Evolutionary conservation across 2,113 vertebrate genomes (phyloP).

Genomic region (Microcebus lehilahytsara): DNA sequence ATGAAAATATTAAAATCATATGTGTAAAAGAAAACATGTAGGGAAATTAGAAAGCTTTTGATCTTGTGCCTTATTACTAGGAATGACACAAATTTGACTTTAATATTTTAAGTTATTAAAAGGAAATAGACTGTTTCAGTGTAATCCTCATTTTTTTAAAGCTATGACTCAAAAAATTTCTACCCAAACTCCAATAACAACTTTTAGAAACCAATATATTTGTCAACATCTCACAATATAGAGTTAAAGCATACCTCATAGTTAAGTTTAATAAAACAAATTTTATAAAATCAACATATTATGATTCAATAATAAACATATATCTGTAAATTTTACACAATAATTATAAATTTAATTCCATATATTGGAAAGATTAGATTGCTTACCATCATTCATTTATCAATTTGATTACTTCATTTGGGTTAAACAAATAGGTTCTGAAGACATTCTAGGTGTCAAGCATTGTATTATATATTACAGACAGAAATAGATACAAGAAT

Average conservation of each 20-base stretch:
- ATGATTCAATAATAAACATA: not conserved
- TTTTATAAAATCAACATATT: not conserved
- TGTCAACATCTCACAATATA: not conserved
- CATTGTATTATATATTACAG: not conserved
- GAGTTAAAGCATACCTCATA: not conserved
- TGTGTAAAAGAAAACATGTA: not conserved
- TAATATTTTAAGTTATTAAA: not conserved
- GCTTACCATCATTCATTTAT: not conserved
- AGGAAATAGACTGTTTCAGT: not conserved
- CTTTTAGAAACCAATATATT: not conserved
- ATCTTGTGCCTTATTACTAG: not conserved
- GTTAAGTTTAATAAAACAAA: not conserved
- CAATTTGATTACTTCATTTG: not conserved
- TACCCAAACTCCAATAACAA: not conserved
- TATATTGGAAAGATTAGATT: not conserved
- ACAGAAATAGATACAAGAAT: not conserved
- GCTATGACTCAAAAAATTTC: not conserved
- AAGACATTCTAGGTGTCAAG: not conserved
- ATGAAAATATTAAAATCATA: not conserved
- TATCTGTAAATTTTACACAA: not conserved
- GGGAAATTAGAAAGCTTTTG: not conserved
- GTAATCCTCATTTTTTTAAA: not conserved
- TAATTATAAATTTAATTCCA: not conserved
- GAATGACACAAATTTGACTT: not conserved
- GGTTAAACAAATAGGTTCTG: not conserved